Conservation (phyloP, 1,140 invertebrate species). For the Lepidurus packardi region DNA sequence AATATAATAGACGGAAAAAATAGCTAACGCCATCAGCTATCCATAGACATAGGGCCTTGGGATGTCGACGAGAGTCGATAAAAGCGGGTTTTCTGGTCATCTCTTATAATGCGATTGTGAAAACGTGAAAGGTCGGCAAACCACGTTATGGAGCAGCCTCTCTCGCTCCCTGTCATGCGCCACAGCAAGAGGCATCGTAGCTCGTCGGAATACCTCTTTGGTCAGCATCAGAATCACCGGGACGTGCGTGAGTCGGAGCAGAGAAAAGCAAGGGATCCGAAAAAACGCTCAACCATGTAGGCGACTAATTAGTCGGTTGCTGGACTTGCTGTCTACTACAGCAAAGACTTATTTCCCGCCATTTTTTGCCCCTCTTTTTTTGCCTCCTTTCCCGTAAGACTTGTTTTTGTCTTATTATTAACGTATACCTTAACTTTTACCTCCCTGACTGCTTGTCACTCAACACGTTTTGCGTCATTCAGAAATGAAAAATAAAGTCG, state of each 20-base stretch:
- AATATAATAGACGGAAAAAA: not conserved
- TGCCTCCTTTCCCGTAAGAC: not conserved
- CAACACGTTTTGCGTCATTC: not conserved
- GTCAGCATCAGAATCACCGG: not conserved
- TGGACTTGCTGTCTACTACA: not conserved
- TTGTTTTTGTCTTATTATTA: not conserved
- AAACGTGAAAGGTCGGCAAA: constrained; percentile 10
- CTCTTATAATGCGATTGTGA: not conserved
- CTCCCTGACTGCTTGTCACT: constrained; percentile 6
- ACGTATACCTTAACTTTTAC: not conserved
- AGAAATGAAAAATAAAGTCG: not conserved
- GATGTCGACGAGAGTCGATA: not conserved
- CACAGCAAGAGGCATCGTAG: not conserved
- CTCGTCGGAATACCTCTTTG: not conserved
- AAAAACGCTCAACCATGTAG: not conserved
- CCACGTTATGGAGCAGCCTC: not conserved
- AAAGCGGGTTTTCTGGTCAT: constrained; percentile 3
- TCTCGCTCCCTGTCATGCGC: not conserved
- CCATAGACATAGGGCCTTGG: not conserved
- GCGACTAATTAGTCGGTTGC: constrained; percentile 21
- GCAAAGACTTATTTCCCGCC: not conserved
- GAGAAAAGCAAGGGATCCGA: not conserved
- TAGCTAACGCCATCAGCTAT: not conserved
- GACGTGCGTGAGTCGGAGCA: constrained; percentile 3
- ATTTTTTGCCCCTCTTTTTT: not conserved